A percentile compares a stretch with the other conserved stretches of the same genome.
Conservation (phyloP, 1,140 invertebrate species). For the Agraylea sexmaculata region DNA sequence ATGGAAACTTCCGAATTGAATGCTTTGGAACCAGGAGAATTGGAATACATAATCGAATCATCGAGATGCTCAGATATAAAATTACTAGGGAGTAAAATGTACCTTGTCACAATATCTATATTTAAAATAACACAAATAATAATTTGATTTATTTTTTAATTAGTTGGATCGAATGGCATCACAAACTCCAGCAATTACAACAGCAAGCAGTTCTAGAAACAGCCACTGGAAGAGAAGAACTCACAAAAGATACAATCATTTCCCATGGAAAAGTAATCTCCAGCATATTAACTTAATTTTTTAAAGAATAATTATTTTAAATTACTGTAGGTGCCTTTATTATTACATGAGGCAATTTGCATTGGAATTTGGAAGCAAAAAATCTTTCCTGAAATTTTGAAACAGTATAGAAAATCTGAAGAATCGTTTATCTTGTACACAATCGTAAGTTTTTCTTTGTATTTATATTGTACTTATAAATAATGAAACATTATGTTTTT, state of each 20-base stretch:
- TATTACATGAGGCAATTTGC: constrained; percentile 65
- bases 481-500: constrained; percentile 19
- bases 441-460: constrained; percentile 33
- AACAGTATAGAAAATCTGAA: constrained; percentile 46
- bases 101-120: constrained; percentile 19
- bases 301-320: constrained; percentile 5
- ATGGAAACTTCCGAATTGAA: constrained; percentile 22
- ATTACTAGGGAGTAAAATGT: constrained; percentile 33
- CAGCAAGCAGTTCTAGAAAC: constrained; percentile 68
- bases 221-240: constrained; percentile 14
- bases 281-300: background rate
- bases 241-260: constrained; percentile 17
- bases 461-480: background rate
- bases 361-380: constrained; percentile 66
- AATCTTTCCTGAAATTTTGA: constrained; percentile 57
- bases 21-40: constrained; percentile 31
- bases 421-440: constrained; percentile 63
- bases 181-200: constrained; percentile 62
- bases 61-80: constrained; percentile 31
- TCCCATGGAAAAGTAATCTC: constrained; percentile 20
- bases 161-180: constrained; percentile 58
- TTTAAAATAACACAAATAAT: constrained; percentile 1
- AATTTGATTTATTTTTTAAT: constrained; percentile 8
- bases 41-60: constrained; percentile 34
- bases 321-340: constrained; percentile 44